Percentiles rank a stretch among this genome's conserved stretches.
Evolutionary conservation across 1,140 invertebrate genomes (phyloP).

Genomic region (Musca domestica): DNA sequence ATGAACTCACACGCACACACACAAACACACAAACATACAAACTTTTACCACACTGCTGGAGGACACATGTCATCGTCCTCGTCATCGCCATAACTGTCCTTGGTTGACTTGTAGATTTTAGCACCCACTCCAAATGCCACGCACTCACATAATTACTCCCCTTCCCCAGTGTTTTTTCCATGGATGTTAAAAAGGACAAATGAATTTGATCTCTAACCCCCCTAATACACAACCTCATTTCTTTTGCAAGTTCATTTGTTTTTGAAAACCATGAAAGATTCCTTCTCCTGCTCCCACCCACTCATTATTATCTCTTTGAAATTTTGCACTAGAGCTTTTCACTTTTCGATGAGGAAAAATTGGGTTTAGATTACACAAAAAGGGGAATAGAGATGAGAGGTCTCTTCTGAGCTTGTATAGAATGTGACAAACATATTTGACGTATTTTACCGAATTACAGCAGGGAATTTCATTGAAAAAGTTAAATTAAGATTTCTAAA

Average conservation of each 20-base stretch:
- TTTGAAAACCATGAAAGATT: conserved; percentile 20
- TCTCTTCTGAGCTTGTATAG: no score
- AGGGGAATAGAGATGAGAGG: no score
- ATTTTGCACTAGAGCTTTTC: no score
- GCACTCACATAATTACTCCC: background rate
- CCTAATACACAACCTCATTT: background rate
- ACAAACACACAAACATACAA: background rate
- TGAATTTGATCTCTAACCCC: background rate
- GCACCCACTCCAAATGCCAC: no score
- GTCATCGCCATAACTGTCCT: background rate
- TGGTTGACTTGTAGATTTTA: background rate
- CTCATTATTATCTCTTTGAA: background rate
- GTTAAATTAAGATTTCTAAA: no score
- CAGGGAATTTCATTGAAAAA: no score
- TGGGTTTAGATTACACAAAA: no score
- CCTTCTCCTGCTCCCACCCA: background rate
- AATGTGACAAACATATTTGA: no score
- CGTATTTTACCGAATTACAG: no score
- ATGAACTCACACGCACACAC: background rate
- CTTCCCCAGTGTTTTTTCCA: no score
- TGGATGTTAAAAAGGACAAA: background rate
- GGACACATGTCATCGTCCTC: conserved; percentile 11
- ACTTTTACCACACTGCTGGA: background rate
- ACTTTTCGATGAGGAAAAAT: no score
- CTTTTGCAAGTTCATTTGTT: background rate